Base-by-base conservation (phyloP, 2,113 vertebrate species). In the Motacilla tschutschensis region DNA sequence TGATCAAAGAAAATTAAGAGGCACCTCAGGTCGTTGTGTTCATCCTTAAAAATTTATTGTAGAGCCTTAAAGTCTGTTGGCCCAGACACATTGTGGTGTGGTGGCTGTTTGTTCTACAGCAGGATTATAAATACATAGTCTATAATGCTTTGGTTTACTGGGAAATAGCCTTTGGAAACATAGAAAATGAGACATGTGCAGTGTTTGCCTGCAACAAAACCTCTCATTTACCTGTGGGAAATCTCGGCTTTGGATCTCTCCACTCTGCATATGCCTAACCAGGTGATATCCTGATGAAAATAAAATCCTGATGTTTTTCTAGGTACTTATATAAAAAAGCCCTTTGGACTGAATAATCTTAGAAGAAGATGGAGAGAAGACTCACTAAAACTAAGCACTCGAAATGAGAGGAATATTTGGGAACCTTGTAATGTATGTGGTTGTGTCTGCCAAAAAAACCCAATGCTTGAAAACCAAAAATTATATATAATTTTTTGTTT, bases 71-170 rank as follows among this genome's bases (percentile, higher is more conserved):
- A 35, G 11, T 57, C 60, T 63, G 40, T 3, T 64, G 44, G 15
- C 8, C 8, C 1, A 8, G 38, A 60, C 17, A 25, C 19, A 7
- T 9, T 0, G 2, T 29, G 50, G 26, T 28, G 51, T 55, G 43
- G 29, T 54, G 55, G 43, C 47, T 40, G 6, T 46, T 79, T 83
- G 29, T 38, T 83, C 60, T 66, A 1, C 29, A 51, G 16, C 14
- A 70, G 38, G 58, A 36, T 47, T 83, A 46, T 15, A 85, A 82
- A 87, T 54, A 65, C 18, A 50, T 5, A 18, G 28, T 73, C 85
- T 46, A 15, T 22, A 35, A 64, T 6, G 17, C 6, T 67, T 84
- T 64, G 50, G 33, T 67, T 65, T 79, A 33, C 41, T 31, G 13
- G 25, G n/a, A 44, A 75, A 63, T 51, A 19, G 6, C 18, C 2